Base-by-base conservation (phyloP, 1,140 invertebrate species). In the Ceratina calcarata region DNA sequence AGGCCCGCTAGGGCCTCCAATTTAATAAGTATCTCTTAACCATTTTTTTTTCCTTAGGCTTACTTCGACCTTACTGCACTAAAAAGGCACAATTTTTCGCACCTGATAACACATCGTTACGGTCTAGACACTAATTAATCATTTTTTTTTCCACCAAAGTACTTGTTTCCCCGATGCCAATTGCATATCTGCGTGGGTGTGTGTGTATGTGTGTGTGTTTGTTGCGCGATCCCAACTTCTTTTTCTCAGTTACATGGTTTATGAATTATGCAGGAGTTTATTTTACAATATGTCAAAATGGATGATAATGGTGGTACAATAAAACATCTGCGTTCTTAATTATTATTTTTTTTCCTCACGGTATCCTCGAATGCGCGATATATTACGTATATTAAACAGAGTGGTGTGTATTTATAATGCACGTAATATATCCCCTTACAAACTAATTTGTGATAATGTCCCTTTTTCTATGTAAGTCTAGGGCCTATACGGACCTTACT, bases 21-120 rank as follows among this genome's bases (percentile, higher is more conserved):
- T 87, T 87, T 82, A 87, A 60, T 87, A 87, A 87, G 86, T 87
- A 87, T 87, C 64, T 85, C 78, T 87, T 83, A 87, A 80, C 76
- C 77, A 53, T 81, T 78, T 64, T 85, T 45, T 76, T 83, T 78
- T 72, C 69, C 88, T 92, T 92, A 89, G 88, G 87, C 86, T 91
- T 89, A 91, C 89, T 90, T 89, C 83, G 90, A 91, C 85, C 91
- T 93, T 92, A 93, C 89, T 87, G 86, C 86, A 91, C 92, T 92
- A 93, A 91, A 91, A 93, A 93, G 92, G 92, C 92, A 93, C 92
- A 92, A 91, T 92, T 92, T 92, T 92, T 86, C 91, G 91, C 92
- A 92, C 90, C 90, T 89, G 89, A 88, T 91, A 88, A 91, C 91
- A 89, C 88, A 89, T 91, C 79, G 82, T 89, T 89, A 89, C 80